Evolutionary conservation across 2,888 invertebrate species (phyloP).

Genomic region (Synergus itoensis): DNA sequence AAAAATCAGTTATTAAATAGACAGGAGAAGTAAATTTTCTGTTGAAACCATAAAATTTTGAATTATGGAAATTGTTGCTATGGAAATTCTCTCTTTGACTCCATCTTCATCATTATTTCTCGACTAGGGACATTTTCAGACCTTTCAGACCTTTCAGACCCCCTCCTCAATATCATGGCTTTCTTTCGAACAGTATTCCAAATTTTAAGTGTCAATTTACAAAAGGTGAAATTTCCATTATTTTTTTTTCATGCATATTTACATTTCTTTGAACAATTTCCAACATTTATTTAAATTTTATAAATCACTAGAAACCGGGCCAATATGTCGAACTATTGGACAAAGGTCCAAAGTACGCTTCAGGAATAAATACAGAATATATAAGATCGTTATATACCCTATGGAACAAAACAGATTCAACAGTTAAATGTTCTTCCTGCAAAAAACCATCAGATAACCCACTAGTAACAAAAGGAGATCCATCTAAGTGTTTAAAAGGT

Average conservation of each 20-base stretch:
- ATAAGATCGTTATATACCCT: constrained; percentile 49
- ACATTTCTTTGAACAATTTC: not conserved
- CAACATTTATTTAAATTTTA: not conserved
- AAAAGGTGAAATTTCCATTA: not conserved
- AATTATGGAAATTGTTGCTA: too few species aligned
- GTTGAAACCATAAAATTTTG: too few species aligned
- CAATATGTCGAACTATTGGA: constrained; percentile 30
- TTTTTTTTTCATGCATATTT: not conserved
- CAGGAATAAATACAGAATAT: not conserved
- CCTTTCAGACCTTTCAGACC: not conserved
- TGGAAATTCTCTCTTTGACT: too few species aligned
- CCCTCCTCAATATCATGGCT: constrained; percentile 55
- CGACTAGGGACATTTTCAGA: not conserved
- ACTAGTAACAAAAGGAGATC: constrained; percentile 42
- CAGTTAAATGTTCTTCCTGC: constrained; percentile 35
- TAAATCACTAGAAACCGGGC: not conserved
- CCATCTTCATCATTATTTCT: too few species aligned
- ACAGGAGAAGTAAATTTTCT: too few species aligned
- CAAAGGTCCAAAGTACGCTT: constrained; percentile 28
- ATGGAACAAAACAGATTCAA: constrained; percentile 42
- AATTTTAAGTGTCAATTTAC: constrained; percentile 56
- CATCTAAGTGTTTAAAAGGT: constrained; percentile 51
- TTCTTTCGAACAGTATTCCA: constrained; percentile 54
- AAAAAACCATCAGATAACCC: constrained; percentile 43
- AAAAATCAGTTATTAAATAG: too few species aligned